Base-by-base conservation (phyloP, 2,888 invertebrate genomes). In the Neocrepidodera transversa region DNA sequence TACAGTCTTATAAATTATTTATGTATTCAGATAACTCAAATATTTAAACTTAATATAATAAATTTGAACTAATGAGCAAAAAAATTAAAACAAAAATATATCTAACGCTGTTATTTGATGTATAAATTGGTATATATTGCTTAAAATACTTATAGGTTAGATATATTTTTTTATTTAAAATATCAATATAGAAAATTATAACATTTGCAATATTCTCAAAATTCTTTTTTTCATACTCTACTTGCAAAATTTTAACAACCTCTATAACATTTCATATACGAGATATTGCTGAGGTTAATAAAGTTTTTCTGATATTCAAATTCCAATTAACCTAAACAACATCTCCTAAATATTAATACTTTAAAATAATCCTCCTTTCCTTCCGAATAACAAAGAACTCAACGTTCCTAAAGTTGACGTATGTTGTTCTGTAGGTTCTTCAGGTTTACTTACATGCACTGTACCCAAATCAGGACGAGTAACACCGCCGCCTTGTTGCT, bases 301-400 rank as follows among this genome's bases (percentile, higher is more conserved):
- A 23, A 23, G 7, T 23, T 23, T 23, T 23, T 23, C 3, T 6
- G 3, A 23, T 23, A 6, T 23, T n/a, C n/a, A n/a, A n/a, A n/a
- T n/a, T n/a, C 2, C 1, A 40, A 18, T 18, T 38, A 26, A 35
- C 50, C 20, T 53, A 32, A 43, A 32, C 32, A 43, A 30, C 13
- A 28, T 28, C 23, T 11, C 13, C 7, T 11, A 30, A 5, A 47
- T 5, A 8, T 2, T 30, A 45, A n/a, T n/a, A 32, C 14, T 14
- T 16, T 87, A 89, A 72, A 92, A 85, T 70, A 92, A 83, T 51
- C 93, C 93, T 49, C 93, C 93, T 75, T 93, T 93, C 63, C 93
- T 84, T 30, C 93, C 93, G 79, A 93, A 93, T 49, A 93, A 82
- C 71, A 92, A 81, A 58, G 90, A 87, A 80, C 91, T 90, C 65